Percentiles rank a stretch among this genome's conserved stretches.
phyloP scores from a whole-genome alignment of 2,888 invertebrate genomes.

The Parascotia fuliginaria region DNA sequence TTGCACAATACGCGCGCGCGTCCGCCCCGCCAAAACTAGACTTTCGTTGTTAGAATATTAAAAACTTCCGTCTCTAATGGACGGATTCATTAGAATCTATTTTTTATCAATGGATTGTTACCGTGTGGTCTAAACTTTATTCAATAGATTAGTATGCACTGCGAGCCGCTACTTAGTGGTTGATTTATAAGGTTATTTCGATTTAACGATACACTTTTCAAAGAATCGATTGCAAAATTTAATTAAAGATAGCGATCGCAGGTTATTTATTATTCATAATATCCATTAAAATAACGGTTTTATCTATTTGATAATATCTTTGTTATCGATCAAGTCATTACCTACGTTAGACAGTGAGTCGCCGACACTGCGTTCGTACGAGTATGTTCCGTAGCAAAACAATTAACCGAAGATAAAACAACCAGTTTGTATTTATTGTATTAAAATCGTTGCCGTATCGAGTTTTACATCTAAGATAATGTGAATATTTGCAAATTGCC shows the following conservation, averaged over 20 bases:
- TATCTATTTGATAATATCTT: slow-evolving; percentile 19
- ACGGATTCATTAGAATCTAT: slow-evolving; percentile 24
- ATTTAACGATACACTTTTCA: slow-evolving; percentile 2
- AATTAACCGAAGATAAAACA: slow-evolving; percentile 1
- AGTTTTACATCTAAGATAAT: slow-evolving; percentile 22
- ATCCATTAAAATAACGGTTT: slow-evolving; percentile 32
- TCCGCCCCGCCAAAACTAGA: slow-evolving; percentile 59
- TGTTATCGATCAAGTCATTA: slow-evolving; percentile 17
- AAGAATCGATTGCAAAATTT: neutral
- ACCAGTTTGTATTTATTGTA: slow-evolving; percentile 3
- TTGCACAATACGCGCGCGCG: slow-evolving; percentile 36
- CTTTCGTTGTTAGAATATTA: slow-evolving; percentile 49
- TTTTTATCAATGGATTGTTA: slow-evolving; percentile 10
- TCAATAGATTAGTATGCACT: slow-evolving; percentile 7
- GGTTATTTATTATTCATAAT: slow-evolving; percentile 1
- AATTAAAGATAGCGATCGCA: neutral
- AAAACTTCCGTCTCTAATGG: slow-evolving; percentile 44
- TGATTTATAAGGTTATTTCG: neutral
- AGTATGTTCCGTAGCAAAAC: neutral
- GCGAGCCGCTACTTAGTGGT: slow-evolving; percentile 2
- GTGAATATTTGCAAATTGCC: slow-evolving; percentile 28
- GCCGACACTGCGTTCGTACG: slow-evolving; percentile 5
- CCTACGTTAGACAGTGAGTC: slow-evolving; percentile 18
- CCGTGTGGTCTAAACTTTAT: slow-evolving; percentile 7
- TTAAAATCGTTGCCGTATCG: slow-evolving; percentile 24